Conservation (phyloP, 2,797 vertebrate genomes). For the Artibeus jamaicensis region DNA sequence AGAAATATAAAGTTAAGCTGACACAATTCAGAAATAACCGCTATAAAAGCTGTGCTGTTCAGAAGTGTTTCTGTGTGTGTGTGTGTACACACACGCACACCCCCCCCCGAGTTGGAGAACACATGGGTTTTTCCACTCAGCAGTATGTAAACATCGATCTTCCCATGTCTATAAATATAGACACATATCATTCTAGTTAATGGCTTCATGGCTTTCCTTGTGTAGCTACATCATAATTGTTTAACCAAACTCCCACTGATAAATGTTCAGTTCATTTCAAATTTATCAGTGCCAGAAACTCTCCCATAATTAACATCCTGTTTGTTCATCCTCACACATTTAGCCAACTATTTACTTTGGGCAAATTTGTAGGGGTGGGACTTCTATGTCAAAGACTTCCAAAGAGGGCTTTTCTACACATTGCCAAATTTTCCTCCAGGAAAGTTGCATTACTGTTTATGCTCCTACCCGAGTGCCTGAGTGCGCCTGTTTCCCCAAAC, state of each 20-base stretch:
- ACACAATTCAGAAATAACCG: not conserved
- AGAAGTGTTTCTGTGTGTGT: not conserved
- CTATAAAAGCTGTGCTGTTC: not conserved
- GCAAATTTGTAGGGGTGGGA: not conserved
- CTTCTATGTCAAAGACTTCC: not conserved
- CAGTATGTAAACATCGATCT: not conserved
- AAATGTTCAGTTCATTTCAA: not conserved
- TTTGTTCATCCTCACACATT: not conserved
- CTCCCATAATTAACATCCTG: not conserved
- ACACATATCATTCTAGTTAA: not conserved
- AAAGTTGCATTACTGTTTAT: not conserved
- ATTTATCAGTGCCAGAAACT: not conserved
- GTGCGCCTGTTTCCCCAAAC: not conserved
- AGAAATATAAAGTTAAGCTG: not conserved
- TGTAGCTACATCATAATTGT: not conserved
- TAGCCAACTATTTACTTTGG: not conserved
- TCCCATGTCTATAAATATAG: not conserved
- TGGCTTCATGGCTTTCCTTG: not conserved
- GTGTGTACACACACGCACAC: accelerated
- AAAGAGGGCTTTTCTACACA: not conserved
- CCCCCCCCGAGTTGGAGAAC: not conserved
- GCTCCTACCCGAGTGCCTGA: not conserved
- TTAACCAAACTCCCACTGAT: not conserved
- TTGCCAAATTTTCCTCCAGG: not conserved
- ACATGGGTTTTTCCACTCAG: not conserved